These are phyloP conservation scores for Amphipyra tragopoginis DNA, from an alignment of 2,888 invertebrate genomes.

Conservation along the genomic window DNA sequence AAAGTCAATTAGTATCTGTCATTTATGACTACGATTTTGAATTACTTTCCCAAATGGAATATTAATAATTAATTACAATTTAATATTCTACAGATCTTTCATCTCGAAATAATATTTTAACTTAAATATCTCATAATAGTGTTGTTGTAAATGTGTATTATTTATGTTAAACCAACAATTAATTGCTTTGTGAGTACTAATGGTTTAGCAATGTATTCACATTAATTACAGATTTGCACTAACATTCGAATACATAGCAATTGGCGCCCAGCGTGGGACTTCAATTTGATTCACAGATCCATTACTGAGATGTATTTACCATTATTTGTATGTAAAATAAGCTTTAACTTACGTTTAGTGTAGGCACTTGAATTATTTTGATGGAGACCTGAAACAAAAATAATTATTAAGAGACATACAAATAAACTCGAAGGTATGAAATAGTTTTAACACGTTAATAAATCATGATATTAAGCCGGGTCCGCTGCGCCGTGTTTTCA, in stretches of 20 bases:
- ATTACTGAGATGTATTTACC: constrained; percentile 17
- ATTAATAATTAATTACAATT: no score
- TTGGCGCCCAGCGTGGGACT: constrained; percentile 54
- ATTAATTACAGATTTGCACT: constrained; percentile 45
- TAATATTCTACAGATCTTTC: neutral
- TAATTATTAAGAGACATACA: neutral
- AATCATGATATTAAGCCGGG: constrained; percentile 4
- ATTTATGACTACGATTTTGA: no score
- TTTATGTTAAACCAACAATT: constrained; percentile 20
- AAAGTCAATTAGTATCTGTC: no score
- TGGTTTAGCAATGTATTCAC: constrained; percentile 32
- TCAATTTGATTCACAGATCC: constrained; percentile 25
- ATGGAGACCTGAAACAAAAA: constrained; percentile 47
- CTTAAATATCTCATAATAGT: constrained; percentile 4
- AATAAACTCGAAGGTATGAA: neutral
- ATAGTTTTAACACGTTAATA: neutral
- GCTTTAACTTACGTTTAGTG: constrained; percentile 38
- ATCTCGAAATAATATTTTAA: neutral
- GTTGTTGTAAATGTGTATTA: neutral
- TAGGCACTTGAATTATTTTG: constrained; percentile 6
- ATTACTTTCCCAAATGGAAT: no score
- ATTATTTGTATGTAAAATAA: constrained; percentile 9
- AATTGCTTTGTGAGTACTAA: constrained; percentile 37
- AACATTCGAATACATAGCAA: constrained; percentile 28
- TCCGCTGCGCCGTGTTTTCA: no score